Percentiles rank a stretch among this genome's conserved stretches.
phyloP scores from a whole-genome alignment of 2,113 vertebrate genomes.

The Bos javanicus region DNA sequence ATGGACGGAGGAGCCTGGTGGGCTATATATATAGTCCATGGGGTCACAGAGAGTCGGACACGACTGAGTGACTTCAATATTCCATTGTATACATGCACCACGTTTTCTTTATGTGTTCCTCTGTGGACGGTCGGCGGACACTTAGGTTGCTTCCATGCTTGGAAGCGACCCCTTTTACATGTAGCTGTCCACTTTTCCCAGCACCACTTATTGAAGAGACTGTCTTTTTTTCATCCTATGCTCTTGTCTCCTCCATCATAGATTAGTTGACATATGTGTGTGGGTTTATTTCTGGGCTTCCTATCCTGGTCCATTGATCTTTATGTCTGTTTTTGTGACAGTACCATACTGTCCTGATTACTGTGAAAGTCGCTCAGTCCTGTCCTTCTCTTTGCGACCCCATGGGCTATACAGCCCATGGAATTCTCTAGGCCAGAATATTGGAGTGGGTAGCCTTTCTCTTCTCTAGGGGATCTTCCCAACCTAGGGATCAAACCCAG shows the following conservation, averaged over 20 bases:
- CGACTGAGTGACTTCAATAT: background rate
- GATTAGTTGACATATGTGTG: background rate
- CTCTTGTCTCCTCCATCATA: background rate
- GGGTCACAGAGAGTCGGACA: too few relatives aligned
- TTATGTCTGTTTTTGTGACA: background rate
- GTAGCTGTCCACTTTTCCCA: background rate
- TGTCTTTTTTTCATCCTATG: background rate
- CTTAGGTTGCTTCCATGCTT: background rate
- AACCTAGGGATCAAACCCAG: background rate
- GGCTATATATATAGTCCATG: too few relatives aligned
- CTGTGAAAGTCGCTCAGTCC: background rate
- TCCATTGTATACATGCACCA: background rate
- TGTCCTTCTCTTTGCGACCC: fast-evolving
- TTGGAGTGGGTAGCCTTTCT: background rate
- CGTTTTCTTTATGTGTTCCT: background rate
- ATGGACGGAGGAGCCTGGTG: too few relatives aligned
- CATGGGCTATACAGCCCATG: background rate
- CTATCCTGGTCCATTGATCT: background rate
- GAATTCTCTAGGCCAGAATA: background rate
- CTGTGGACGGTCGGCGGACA: fast-evolving
- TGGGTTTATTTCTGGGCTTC: background rate
- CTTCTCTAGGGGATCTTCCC: background rate
- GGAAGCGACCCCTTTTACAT: background rate
- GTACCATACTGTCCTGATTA: background rate
- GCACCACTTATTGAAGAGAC: background rate